phyloP scores from a whole-genome alignment of 2,888 invertebrate species.

The Himalopsyche japonica region DNA sequence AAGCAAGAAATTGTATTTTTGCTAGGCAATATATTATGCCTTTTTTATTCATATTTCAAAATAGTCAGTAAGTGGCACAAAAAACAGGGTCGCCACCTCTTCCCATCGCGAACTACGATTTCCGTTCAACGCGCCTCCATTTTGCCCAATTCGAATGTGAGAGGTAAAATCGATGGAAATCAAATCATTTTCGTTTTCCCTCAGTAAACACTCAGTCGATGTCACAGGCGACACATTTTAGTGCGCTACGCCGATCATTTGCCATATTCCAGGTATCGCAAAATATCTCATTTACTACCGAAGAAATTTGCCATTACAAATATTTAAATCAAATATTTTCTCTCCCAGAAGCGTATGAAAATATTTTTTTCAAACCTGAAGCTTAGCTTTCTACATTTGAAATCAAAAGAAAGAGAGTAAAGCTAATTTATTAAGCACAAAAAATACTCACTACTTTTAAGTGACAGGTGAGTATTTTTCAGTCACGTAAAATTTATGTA shows the following conservation, averaged over 20 bases:
- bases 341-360: no score
- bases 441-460: no score
- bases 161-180: constrained; percentile 32
- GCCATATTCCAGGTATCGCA: neutral
- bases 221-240: constrained; percentile 13
- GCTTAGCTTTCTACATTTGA: no score
- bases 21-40: neutral
- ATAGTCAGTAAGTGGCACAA: neutral
- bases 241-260: neutral
- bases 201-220: constrained; percentile 33
- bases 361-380: no score
- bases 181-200: constrained; percentile 37
- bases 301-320: no score
- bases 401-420: no score
- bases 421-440: no score
- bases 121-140: neutral
- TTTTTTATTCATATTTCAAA: neutral
- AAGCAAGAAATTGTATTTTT: neutral
- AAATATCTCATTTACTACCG: neutral
- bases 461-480: no score
- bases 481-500: no score
- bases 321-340: no score
- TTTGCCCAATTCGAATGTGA: neutral
- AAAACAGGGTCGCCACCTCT: neutral
- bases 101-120: neutral